A percentile compares a stretch with the other conserved stretches of the same genome.
Conservation (phyloP, 2,797 vertebrate genomes). For the Heliangelus exortis region DNA sequence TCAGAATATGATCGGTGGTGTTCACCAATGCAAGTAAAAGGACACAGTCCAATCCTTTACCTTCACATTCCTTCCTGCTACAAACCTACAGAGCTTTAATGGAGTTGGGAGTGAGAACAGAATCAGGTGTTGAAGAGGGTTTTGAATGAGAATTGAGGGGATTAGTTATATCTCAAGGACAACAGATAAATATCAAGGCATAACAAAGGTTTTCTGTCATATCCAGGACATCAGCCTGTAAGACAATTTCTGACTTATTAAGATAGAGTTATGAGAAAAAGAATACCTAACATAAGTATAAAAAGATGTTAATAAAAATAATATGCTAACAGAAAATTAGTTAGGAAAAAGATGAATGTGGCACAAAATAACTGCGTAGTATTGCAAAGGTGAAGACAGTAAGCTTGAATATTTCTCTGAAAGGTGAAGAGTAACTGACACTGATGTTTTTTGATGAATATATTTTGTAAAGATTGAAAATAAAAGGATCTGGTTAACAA, state of each 20-base stretch:
- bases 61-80: background rate
- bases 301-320: background rate
- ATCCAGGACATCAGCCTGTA: background rate
- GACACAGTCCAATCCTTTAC: background rate
- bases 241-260: background rate
- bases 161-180: background rate
- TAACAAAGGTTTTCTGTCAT: background rate
- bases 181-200: background rate
- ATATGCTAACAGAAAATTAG: background rate
- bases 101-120: background rate
- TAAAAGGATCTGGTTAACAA: background rate
- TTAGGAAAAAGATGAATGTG: background rate
- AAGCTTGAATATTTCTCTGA: background rate
- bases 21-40: background rate
- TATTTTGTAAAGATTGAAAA: background rate
- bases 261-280: background rate
- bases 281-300: background rate
- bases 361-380: background rate
- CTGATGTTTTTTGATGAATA: background rate
- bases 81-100: background rate
- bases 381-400: background rate
- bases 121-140: background rate
- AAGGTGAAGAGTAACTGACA: background rate
- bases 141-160: background rate
- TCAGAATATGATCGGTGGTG: background rate